These are phyloP conservation scores for Tetranychus piercei DNA, from an alignment of 2,888 invertebrate genomes.

Conservation along the genomic window DNA sequence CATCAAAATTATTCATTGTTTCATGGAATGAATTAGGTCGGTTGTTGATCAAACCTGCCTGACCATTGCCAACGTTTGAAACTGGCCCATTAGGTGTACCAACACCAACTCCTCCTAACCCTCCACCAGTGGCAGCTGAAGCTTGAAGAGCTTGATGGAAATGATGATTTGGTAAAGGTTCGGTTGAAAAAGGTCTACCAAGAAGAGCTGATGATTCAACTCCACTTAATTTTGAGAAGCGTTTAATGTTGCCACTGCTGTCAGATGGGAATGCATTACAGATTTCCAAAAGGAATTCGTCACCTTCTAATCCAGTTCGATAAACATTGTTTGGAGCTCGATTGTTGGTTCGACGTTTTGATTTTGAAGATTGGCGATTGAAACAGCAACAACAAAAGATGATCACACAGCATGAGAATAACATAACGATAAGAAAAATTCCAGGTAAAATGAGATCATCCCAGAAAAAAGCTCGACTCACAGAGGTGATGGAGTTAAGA, in stretches of 20 bases:
- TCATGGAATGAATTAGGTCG: slow-evolving; percentile 9
- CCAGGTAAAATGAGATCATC: slow-evolving; percentile 8
- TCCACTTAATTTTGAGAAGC: slow-evolving; percentile 63
- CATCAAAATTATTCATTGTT: slow-evolving; percentile 11
- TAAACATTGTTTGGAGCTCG: slow-evolving; percentile 37
- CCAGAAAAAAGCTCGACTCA: slow-evolving; percentile 3
- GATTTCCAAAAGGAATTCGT: slow-evolving; percentile 30
- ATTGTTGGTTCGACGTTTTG: slow-evolving; percentile 24
- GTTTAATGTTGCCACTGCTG: slow-evolving; percentile 41
- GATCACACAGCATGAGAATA: slow-evolving; percentile 1
- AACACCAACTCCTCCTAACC: not conserved
- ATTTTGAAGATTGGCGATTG: not conserved
- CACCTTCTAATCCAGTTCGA: slow-evolving; percentile 32
- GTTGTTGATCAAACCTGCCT: not conserved
- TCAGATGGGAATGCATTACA: slow-evolving; percentile 26
- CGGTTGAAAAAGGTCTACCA: not conserved
- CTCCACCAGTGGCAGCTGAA: not conserved
- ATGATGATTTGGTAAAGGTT: slow-evolving; percentile 9
- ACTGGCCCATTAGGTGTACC: not conserved
- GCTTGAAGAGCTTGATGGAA: slow-evolving; percentile 8
- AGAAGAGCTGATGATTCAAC: slow-evolving; percentile 37
- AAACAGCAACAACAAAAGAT: slow-evolving; percentile 6
- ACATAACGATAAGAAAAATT: not conserved
- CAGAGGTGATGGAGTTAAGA: not conserved
- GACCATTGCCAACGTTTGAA: not conserved